Base-by-base conservation (phyloP, 2,888 invertebrate species). In the Allolobophora icterica region DNA sequence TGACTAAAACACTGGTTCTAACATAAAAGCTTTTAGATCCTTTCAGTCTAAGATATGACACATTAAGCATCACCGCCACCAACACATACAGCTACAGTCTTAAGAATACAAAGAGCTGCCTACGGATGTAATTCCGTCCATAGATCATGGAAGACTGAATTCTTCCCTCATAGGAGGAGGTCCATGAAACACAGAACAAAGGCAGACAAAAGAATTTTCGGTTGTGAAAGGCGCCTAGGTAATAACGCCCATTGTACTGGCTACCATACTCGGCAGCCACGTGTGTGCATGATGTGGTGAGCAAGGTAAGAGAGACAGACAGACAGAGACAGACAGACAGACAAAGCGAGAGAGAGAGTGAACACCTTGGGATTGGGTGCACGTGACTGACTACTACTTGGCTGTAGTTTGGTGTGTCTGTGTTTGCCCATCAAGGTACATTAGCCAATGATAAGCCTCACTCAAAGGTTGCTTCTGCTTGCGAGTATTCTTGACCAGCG, bases 241-340 rank as follows among this genome's bases (percentile, higher is more conserved):
- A 71, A 71, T n/a, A 71, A n/a, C 30, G 71, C 71, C 71, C n/a
- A 52, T 71, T 71, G 71, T 71, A 71, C 71, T 71, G 30, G 2
- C 71, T n/a, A 71, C 30, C n/a, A 71, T n/a, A n/a, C 30, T 71
- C n/a, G 30, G n/a, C 30, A 4, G 30, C 71, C 30, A n/a, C n/a
- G 71, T 11, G n/a, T n/a, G 8, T n/a, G 71, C 71, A 3, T 71
- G 30, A 2, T 71, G n/a, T 71, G 87, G 90, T 71, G 52, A 58
- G 58, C n/a, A 34, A 24, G 58, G 58, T 15, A 45, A 52, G 90
- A 52, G 90, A 52, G 35, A 33, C 58, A n/a, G n/a, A 45, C 58
- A 45, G 90, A 45, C 42, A 45, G 90, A 45, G 90, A 45, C 58
- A 45, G 52, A 45, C 40, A n/a, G 58, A 45, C 40, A 52, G 90